These are phyloP conservation scores for Patella ulyssiponensis DNA, from an alignment of 2,888 invertebrate genomes.

Conservation along the genomic window DNA sequence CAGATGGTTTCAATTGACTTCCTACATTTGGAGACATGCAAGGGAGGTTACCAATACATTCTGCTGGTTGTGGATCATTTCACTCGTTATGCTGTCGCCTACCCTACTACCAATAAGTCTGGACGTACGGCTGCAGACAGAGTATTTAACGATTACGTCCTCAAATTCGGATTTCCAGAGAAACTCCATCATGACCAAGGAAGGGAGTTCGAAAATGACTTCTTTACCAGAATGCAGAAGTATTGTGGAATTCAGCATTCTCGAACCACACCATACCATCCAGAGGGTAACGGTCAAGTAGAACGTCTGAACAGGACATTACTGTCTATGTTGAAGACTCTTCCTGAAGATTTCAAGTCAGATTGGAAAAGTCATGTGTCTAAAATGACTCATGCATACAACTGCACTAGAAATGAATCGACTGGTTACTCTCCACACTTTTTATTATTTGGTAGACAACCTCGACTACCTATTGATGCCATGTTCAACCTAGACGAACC, in stretches of 20 bases:
- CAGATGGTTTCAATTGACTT: no score
- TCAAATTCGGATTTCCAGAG: conserved; percentile 38
- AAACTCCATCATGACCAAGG: conserved; percentile 44
- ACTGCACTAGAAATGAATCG: conserved; percentile 36
- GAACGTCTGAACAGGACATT: conserved; percentile 23
- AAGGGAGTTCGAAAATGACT: conserved; percentile 41
- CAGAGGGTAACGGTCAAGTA: conserved; percentile 17
- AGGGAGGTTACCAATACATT: conserved; percentile 17
- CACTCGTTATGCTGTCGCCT: conserved; percentile 20
- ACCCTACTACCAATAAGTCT: conserved; percentile 19
- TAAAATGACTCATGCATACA: conserved; percentile 42
- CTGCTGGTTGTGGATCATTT: conserved; percentile 20
- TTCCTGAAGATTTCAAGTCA: conserved; percentile 15
- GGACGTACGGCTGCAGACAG: conserved; percentile 38
- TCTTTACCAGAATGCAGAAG: conserved; percentile 20
- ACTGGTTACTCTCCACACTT: conserved; percentile 38
- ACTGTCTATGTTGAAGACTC: conserved; percentile 15
- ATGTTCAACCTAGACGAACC: conserved; percentile 13
- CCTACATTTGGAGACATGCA: no score
- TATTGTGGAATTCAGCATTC: conserved; percentile 17
- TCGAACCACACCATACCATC: no score
- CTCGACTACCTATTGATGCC: conserved; percentile 25
- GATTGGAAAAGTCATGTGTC: conserved; percentile 27
- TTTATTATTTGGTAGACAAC: conserved; percentile 32
- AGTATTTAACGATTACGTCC: conserved; percentile 39